Evolutionary conservation across 2,888 invertebrate species (phyloP).

Genomic region (Invenusta paracnida): DNA sequence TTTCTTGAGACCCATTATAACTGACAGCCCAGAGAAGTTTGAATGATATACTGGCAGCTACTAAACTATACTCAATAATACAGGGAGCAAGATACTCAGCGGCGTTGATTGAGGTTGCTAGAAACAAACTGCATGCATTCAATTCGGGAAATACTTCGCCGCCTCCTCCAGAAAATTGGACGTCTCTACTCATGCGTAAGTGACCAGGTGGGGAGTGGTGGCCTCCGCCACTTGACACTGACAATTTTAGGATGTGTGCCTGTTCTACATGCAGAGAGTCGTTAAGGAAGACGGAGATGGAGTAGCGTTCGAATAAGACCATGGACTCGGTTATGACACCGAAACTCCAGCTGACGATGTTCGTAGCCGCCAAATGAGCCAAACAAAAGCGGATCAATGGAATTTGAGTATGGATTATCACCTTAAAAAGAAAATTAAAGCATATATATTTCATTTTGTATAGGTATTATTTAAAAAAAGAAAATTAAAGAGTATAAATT

Average conservation of each 20-base stretch:
- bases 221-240: background rate
- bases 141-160: background rate
- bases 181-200: background rate
- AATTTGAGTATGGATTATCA: background rate
- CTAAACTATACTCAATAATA: slow-evolving; percentile 7
- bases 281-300: background rate
- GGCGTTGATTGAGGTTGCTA: background rate
- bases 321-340: background rate
- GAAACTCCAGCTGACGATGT: background rate
- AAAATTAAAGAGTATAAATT: too few species aligned
- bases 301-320: background rate
- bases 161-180: background rate
- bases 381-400: background rate
- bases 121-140: background rate
- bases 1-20: background rate
- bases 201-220: background rate
- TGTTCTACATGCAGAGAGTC: background rate
- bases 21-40: background rate
- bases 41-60: background rate
- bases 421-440: background rate
- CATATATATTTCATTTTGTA: background rate
- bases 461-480: too few species aligned
- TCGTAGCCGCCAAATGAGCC: slow-evolving; percentile 7
- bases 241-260: background rate
- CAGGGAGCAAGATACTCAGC: background rate